Evolutionary conservation across 2,888 invertebrate species (phyloP), one percentile per base, ranked within the genome.

Genomic region (Molanna angustata): DNA sequence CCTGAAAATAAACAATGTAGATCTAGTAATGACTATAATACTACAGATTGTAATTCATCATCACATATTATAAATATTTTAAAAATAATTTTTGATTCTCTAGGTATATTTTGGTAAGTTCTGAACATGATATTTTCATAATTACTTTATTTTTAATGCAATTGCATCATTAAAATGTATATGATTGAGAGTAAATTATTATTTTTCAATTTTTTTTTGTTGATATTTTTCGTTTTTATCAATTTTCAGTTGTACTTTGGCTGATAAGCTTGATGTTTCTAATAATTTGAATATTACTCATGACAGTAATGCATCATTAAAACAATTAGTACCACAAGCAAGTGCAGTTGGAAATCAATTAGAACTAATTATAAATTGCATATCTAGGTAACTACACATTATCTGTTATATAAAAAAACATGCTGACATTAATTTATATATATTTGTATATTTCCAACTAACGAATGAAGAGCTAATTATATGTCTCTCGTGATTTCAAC

Each of bases 291-390:
- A 37, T 37, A 45, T 32, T 16, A 31, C 3, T 13, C 14, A 16
- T 11, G 37, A 35, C 2, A 4, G 17, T 13, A 3, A 18, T 4
- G 3, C 33, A 14, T 45, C 51, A 13, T 22, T 51, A 9, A 11
- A 31, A 19, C n/a, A 27, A n/a, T 45, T 51, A 17, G 31, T 51
- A 9, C 9, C 45, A 16, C 39, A 37, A 40, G 51, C 51, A 9
- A 44, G 17, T 20, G 14, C 27, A 6, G 45, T 51, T 19, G 45
- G 51, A 27, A 51, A 45, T 11, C 51, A 51, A 20, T 51, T 51
- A 16, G 39, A 45, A 19, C 21, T 51, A 16, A 37, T 51, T 13
- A 33, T 51, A 6, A 37, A 13, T n/a, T 51, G 16, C 35, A 35
- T 44, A 2, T 37, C 43, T n/a, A 43, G 43, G 43, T 50, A 39